These are phyloP conservation scores for Picathartes gymnocephalus DNA, from an alignment of 2,113 vertebrate species.

Conservation along the genomic window DNA sequence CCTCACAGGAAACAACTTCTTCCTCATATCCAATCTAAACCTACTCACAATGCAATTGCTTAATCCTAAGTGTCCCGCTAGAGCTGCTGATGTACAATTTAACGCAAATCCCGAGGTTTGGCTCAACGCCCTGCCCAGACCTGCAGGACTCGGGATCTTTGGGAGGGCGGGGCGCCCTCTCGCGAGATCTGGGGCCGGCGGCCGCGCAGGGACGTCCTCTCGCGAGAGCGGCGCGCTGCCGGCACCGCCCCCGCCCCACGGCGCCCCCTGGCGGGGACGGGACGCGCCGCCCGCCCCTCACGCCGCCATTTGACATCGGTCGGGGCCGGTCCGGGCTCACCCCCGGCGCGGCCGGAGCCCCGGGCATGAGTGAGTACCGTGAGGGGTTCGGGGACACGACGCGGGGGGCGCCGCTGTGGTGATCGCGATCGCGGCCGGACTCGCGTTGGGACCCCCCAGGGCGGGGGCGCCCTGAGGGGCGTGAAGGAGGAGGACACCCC, in stretches of 20 bases:
- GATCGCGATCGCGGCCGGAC: neutral
- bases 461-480: neutral
- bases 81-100: neutral
- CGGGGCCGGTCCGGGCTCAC: neutral
- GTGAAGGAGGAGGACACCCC: neutral
- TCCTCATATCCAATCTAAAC: neutral
- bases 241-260: neutral
- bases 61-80: neutral
- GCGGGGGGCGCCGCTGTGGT: too few species aligned
- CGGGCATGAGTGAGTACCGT: neutral
- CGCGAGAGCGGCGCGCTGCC: neutral
- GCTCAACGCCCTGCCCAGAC: accelerated
- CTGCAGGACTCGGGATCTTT: accelerated
- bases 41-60: neutral
- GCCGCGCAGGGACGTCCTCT: neutral
- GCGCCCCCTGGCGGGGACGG: neutral
- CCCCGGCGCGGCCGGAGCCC: neutral
- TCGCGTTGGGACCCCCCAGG: too few species aligned
- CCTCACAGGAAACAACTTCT: neutral
- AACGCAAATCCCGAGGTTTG: accelerated
- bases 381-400: neutral
- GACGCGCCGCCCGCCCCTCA: neutral
- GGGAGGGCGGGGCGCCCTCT: neutral
- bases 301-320: neutral
- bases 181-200: neutral